Evolutionary conservation across 2,888 invertebrate species (phyloP).

Genomic region (Empis livida): DNA sequence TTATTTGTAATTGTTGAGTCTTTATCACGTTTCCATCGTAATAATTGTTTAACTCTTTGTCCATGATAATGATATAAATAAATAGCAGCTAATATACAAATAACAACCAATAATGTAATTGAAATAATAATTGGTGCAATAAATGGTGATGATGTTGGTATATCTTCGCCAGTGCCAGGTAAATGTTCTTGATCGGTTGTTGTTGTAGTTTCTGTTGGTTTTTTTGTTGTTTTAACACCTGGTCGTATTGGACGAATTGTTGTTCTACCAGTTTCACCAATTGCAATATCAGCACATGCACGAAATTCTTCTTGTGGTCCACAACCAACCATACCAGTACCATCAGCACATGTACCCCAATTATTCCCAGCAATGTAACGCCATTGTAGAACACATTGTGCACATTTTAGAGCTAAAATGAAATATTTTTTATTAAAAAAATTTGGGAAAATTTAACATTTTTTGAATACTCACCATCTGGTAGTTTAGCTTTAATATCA

Average conservation of each 20-base stretch:
- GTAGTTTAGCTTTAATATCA: conserved; percentile 56
- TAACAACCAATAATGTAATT: conserved; percentile 50
- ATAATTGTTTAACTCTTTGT: conserved; percentile 49
- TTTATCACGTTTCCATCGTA: conserved; percentile 37
- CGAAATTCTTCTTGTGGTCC: conserved; percentile 83
- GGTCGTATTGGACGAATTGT: conserved; percentile 32
- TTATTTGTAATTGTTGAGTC: conserved; percentile 6
- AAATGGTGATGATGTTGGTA: conserved; percentile 29
- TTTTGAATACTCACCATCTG: conserved; percentile 17
- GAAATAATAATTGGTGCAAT: conserved; percentile 48
- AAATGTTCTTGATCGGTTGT: conserved; percentile 12
- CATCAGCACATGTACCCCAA: conserved; percentile 64
- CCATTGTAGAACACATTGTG: conserved; percentile 81
- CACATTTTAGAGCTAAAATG: conserved; percentile 53
- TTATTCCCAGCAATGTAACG: conserved; percentile 76
- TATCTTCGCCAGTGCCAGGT: conserved; percentile 14
- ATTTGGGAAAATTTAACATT: background rate
- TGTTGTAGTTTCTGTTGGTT: conserved; percentile 13
- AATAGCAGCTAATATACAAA: conserved; percentile 50
- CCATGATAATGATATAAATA: conserved; percentile 67
- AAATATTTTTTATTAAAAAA: conserved; percentile 1
- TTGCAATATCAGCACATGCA: conserved; percentile 68
- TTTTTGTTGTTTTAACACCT: conserved; percentile 19
- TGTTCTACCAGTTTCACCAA: conserved; percentile 41
- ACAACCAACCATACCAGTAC: conserved; percentile 68